A percentile compares a stretch with the other conserved stretches of the same genome.
These are phyloP conservation scores for Eristalis tenax DNA, from an alignment of 2,888 invertebrate species.

Conservation along the genomic window DNA sequence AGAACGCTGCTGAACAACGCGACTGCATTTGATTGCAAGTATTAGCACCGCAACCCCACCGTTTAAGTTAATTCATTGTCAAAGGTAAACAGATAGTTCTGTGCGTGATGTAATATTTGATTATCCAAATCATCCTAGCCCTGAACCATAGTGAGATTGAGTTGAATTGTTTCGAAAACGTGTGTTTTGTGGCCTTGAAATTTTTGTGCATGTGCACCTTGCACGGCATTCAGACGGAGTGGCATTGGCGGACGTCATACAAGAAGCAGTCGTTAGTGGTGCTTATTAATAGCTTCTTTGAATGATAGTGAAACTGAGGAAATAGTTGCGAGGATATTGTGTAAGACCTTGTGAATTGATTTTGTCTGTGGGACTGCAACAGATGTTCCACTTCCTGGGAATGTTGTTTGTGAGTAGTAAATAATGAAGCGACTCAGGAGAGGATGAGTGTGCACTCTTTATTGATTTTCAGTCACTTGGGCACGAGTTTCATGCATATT, in stretches of 20 bases:
- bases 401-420: not conserved
- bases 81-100: not conserved
- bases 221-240: slow-evolving; percentile 24
- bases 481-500: not conserved
- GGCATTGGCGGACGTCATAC: slow-evolving; percentile 22
- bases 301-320: slow-evolving; percentile 31
- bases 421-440: not conserved
- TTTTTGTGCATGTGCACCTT: slow-evolving; percentile 23
- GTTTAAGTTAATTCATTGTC: not conserved
- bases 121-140: not conserved
- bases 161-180: not conserved
- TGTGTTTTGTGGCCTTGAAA: slow-evolving; percentile 32
- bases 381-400: slow-evolving; percentile 10
- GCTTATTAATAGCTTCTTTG: slow-evolving; percentile 31
- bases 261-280: not conserved
- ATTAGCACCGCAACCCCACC: not conserved
- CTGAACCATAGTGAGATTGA: not conserved
- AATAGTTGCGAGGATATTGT: slow-evolving; percentile 20
- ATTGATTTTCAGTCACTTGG: not conserved
- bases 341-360: slow-evolving; percentile 17
- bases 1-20: slow-evolving; percentile 9
- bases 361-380: slow-evolving; percentile 1
- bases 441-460: not conserved
- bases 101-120: slow-evolving; percentile 11
- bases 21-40: slow-evolving; percentile 47